Conservation (phyloP, 2,797 vertebrate genomes). For the Melanotaenia pygmaea region DNA sequence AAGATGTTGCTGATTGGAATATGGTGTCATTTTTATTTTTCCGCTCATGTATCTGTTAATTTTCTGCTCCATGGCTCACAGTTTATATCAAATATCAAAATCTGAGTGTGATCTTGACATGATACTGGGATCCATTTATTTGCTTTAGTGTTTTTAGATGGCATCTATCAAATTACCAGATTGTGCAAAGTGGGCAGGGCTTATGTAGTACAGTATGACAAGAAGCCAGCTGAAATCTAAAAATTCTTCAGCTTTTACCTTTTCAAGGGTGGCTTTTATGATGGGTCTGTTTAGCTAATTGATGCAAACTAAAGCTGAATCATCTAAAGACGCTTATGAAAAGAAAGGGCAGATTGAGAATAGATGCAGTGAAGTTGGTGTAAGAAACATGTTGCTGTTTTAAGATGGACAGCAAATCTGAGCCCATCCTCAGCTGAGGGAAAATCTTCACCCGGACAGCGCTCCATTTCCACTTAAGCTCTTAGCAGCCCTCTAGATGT, state of each 20-base stretch:
- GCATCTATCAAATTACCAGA: not conserved
- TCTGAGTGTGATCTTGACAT: not conserved
- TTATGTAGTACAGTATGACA: not conserved
- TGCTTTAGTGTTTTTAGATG: not conserved
- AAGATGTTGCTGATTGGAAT: too few species aligned
- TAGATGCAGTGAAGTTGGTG: not conserved
- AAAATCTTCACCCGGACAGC: slow-evolving; percentile 15
- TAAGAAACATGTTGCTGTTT: slow-evolving; percentile 15
- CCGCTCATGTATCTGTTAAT: too few species aligned
- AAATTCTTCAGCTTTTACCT: too few species aligned
- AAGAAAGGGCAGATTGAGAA: not conserved
- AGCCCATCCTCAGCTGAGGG: slow-evolving; percentile 19
- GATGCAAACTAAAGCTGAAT: too few species aligned
- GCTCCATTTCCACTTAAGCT: slow-evolving; percentile 49
- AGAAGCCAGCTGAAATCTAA: too few species aligned
- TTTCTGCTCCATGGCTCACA: too few species aligned
- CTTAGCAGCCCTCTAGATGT: slow-evolving; percentile 48
- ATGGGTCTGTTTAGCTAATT: too few species aligned
- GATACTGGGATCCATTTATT: not conserved
- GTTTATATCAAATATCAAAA: too few species aligned
- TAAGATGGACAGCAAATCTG: slow-evolving; percentile 38
- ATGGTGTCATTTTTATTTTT: too few species aligned
- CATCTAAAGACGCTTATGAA: too few species aligned
- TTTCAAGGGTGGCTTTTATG: too few species aligned
- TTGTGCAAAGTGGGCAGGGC: not conserved